Evolutionary conservation across 2,888 invertebrate species (phyloP), one percentile per base, ranked within the genome.

Genomic region (Monochamus alternatus): DNA sequence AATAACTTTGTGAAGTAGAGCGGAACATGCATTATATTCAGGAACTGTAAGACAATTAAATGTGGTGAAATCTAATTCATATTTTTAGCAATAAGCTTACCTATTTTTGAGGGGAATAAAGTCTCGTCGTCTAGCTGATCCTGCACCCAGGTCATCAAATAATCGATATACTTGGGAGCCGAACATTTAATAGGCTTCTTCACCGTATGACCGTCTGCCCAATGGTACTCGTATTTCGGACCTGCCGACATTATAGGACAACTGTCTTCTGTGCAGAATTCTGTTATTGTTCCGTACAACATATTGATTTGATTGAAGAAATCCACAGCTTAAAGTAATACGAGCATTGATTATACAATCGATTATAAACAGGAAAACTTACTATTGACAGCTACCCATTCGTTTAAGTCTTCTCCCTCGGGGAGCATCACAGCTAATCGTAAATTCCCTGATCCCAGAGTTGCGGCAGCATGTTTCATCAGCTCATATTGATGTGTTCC

Each of bases 361-460:
- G 14, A 70, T 52, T 66, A 64, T 59, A n/a, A 22, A 55, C 7
- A 9, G n/a, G 9, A 3, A 51, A 59, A 93, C 97, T 93, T 90
- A 98, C 99, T 99, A 89, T 99, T 99, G 63, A 99, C 99, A 73
- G 99, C 99, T 59, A 99, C 97, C 99, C 99, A 99, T 91, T 99
- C 99, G 87, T 99, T 99, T 80, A 98, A 93, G 90, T 99, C 99
- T 90, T 99, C 99, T 52, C 99, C 99, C 89, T 98, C 98, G 0
- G 99, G 99, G 83, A 99, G 91, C 92, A 97, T 95, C 73, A 99
- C 99, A 62, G 99, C 99, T 79, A 98, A 92, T 78, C 98, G 92
- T 81, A 99, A 91, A 91, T 99, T 99, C 32, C 98, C 99, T 64
- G 98, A 98, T 74, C 99, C 99, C 60, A 99, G 91, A 0, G 99